Base-by-base conservation (phyloP, 2,797 vertebrate species). In the Denticeps clupeoides region DNA sequence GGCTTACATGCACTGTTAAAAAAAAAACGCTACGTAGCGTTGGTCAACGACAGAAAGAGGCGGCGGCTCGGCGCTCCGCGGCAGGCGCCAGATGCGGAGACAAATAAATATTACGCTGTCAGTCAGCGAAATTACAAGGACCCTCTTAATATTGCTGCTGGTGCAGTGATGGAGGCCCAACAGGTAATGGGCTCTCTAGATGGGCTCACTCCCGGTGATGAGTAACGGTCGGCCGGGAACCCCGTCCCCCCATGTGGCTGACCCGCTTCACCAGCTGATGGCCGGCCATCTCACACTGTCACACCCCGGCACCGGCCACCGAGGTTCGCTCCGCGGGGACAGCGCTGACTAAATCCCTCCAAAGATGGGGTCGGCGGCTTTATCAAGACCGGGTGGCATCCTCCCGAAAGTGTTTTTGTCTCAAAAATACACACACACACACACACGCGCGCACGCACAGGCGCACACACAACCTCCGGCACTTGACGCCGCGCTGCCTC, bases 51-150 rank as follows among this genome's bases (percentile, higher is more conserved):
- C n/a, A n/a, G n/a, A n/a, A n/a, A n/a, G n/a, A n/a, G n/a, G n/a
- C n/a, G n/a, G n/a, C n/a, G n/a, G n/a, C n/a, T n/a, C 80, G 45
- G 75, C 82, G 43, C 80, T 82, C 72, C 74, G 40, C 41, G 76
- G 74, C 72, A 55, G 38, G 75, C 81, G 80, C 81, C 79, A 82
- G 82, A 83, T 78, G 77, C 80, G 82, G 82, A 83, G 84, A 85
- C 82, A 87, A 84, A 87, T 78, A 82, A 82, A 86, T 83, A 85
- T 86, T 86, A 86, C 83, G 76, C 82, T 88, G 84, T 86, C 84
- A 87, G 78, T 87, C 84, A 83, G 71, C 72, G 80, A 82, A 83
- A 86, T 84, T 81, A 81, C 80, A 72, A 79, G 85, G 82, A 80
- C 82, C 80, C 78, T 76, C 76, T 72, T 73, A 65, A 73, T 29